Conservation (phyloP, 2,113 vertebrate genomes). For the Heteronetta atricapilla region DNA sequence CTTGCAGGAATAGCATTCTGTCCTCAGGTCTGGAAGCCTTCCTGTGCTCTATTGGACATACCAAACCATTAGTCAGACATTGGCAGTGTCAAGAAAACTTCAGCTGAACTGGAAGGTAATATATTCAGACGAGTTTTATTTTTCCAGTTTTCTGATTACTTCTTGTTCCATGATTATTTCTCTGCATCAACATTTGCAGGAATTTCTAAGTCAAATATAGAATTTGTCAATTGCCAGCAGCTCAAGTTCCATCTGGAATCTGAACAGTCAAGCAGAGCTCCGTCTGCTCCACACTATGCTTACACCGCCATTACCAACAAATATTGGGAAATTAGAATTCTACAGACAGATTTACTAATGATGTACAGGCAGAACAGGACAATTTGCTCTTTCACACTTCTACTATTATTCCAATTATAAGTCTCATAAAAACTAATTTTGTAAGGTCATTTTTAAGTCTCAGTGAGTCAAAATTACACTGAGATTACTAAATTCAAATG, state of each 20-base stretch:
- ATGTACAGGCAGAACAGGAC: conserved; percentile 31
- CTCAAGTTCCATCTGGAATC: conserved; percentile 51
- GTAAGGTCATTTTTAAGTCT: background rate
- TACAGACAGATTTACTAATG: conserved; percentile 30
- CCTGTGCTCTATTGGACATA: background rate
- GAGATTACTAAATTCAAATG: background rate
- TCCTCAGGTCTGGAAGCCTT: background rate
- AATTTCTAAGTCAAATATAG: conserved; percentile 68
- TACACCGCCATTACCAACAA: conserved; percentile 6
- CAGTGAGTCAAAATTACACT: background rate
- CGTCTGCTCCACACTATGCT: conserved; percentile 46
- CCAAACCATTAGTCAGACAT: conserved; percentile 3
- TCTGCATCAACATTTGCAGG: conserved; percentile 40
- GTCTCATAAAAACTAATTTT: background rate
- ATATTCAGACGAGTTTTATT: background rate
- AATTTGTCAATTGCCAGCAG: conserved; percentile 27
- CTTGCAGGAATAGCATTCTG: background rate
- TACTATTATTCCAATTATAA: background rate
- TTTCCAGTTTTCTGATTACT: conserved; percentile 24
- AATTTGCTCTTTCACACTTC: conserved; percentile 50
- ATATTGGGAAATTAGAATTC: conserved; percentile 53
- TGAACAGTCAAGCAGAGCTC: conserved; percentile 59
- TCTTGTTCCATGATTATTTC: conserved; percentile 30
- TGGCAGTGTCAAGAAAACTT: background rate
- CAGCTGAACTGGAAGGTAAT: background rate